Percentiles rank a stretch among this genome's conserved stretches.
Conservation (phyloP, 2,797 vertebrate genomes). For the Crocidura indochinensis region DNA sequence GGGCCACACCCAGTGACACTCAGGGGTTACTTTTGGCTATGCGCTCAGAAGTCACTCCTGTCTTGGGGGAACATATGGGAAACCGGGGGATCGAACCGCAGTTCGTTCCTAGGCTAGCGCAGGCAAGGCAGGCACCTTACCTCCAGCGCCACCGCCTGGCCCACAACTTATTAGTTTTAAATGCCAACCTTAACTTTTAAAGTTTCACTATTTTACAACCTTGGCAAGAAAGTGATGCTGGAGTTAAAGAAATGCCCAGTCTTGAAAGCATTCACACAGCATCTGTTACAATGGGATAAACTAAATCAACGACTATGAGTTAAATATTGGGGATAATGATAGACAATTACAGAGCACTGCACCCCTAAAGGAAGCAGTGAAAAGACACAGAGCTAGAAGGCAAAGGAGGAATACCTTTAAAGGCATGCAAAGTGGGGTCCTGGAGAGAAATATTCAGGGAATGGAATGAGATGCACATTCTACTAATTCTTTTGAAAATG, state of each 20-base stretch:
- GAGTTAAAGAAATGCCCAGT: not conserved
- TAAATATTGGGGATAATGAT: not conserved
- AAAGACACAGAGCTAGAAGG: not conserved
- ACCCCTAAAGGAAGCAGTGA: not conserved
- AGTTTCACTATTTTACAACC: not conserved
- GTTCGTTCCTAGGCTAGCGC: too few relatives aligned
- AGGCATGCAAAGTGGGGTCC: not conserved
- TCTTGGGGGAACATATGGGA: too few relatives aligned
- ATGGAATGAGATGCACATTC: not conserved
- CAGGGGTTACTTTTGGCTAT: too few relatives aligned
- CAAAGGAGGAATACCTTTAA: not conserved
- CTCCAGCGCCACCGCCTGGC: too few relatives aligned
- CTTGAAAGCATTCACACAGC: not conserved
- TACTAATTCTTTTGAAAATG: not conserved
- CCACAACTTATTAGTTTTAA: slow-evolving; percentile 11
- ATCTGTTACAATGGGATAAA: not conserved
- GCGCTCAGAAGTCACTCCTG: too few relatives aligned
- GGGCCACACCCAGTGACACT: too few relatives aligned
- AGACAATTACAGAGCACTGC: not conserved
- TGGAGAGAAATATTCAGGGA: not conserved
- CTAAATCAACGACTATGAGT: not conserved
- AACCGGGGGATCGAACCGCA: too few relatives aligned
- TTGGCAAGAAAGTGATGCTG: not conserved
- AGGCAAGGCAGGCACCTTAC: too few relatives aligned
- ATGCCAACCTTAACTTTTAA: not conserved